A percentile compares a stretch with the other conserved stretches of the same genome.
Conservation (phyloP, 1,140 invertebrate species). For the Musca domestica region DNA sequence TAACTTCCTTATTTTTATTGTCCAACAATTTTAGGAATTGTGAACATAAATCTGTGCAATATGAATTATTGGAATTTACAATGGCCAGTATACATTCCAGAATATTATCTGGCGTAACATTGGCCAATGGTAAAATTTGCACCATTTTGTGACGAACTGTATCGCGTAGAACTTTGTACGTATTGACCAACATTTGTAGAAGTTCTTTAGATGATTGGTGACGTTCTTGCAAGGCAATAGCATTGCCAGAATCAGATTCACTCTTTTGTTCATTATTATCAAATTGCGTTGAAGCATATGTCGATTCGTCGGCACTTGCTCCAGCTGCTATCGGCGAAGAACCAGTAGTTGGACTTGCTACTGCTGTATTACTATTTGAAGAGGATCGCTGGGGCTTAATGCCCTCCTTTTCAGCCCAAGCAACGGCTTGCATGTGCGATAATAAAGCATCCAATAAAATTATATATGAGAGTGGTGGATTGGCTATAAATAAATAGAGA, state of each 20-base stretch:
- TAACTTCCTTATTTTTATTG: slow-evolving; percentile 49
- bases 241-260: slow-evolving; percentile 8
- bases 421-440: slow-evolving; percentile 49
- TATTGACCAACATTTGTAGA: slow-evolving; percentile 39
- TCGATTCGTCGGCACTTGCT: slow-evolving; percentile 15
- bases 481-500: slow-evolving; percentile 28
- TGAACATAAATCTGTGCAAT: slow-evolving; percentile 43
- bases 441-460: slow-evolving; percentile 46
- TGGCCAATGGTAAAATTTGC: slow-evolving; percentile 36
- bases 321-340: slow-evolving; percentile 17
- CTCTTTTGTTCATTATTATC: slow-evolving; percentile 22
- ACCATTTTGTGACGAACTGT: slow-evolving; percentile 43
- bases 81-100: slow-evolving; percentile 47
- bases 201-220: slow-evolving; percentile 40
- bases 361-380: neutral
- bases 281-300: slow-evolving; percentile 12
- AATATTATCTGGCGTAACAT: slow-evolving; percentile 37
- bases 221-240: slow-evolving; percentile 30
- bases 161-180: slow-evolving; percentile 38
- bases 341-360: neutral
- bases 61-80: slow-evolving; percentile 46
- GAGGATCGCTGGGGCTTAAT: slow-evolving; percentile 8
- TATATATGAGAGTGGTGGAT: slow-evolving; percentile 44
- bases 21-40: slow-evolving; percentile 46
- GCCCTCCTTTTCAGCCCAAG: slow-evolving; percentile 47